Percentiles rank a stretch among this genome's conserved stretches.
phyloP scores from a whole-genome alignment of 2,888 invertebrate genomes.

The Luperina nickerlii region DNA sequence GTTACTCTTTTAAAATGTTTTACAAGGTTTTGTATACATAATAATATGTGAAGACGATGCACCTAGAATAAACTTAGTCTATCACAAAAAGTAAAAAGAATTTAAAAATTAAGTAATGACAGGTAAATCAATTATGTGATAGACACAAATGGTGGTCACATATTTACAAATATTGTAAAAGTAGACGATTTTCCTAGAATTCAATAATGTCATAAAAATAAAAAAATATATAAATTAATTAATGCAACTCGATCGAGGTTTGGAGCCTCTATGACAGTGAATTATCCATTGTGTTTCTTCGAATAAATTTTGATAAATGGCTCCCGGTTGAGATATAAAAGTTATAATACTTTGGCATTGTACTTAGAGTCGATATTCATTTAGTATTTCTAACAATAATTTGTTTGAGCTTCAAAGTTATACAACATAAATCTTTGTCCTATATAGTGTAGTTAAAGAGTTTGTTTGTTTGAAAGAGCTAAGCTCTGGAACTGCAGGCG shows the following conservation, averaged over 20 bases:
- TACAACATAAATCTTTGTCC: background rate
- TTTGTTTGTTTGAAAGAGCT: background rate
- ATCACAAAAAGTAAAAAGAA: too few species aligned
- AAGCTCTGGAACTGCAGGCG: background rate
- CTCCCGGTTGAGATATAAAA: slow-evolving; percentile 67
- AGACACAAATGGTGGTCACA: too few species aligned
- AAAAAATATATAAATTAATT: background rate
- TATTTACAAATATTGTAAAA: too few species aligned
- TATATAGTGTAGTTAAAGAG: background rate
- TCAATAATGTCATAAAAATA: too few species aligned
- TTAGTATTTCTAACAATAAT: slow-evolving; percentile 59
- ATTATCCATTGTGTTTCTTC: slow-evolving; percentile 70
- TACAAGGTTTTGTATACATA: too few species aligned
- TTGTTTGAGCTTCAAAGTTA: slow-evolving; percentile 42
- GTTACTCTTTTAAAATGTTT: too few species aligned
- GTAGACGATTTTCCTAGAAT: too few species aligned
- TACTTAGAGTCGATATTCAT: slow-evolving; percentile 69
- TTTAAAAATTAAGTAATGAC: too few species aligned
- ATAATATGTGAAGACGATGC: too few species aligned
- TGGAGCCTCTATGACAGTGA: slow-evolving; percentile 52
- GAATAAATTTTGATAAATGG: slow-evolving; percentile 72
- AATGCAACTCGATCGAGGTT: slow-evolving; percentile 40
- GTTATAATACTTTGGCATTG: slow-evolving; percentile 65
- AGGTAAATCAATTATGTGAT: too few species aligned
- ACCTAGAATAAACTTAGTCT: too few species aligned